Evolutionary conservation across 2,888 invertebrate species (phyloP), one percentile per base, ranked within the genome.

Genomic region (Brachynemurus nebulosus): DNA sequence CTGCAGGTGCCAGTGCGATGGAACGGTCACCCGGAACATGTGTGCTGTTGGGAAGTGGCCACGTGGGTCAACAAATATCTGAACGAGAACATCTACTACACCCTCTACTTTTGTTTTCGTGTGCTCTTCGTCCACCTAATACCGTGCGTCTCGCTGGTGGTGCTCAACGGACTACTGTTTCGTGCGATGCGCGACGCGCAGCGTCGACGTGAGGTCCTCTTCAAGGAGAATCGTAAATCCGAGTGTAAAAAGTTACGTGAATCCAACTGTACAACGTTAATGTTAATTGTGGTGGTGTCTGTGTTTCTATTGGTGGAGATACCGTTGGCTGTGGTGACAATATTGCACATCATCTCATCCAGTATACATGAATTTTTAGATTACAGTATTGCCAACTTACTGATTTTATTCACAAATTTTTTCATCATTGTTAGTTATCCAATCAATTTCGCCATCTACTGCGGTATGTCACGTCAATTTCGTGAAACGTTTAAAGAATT

Each of bases 391-490:
- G 84, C 85, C 12, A 85, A 85, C 58, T 73, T 81, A 17, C 70
- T 86, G 49, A 81, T 88, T 45, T 62, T 85, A 48, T 78, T 89
- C 58, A 88, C 88, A 9, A 93, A 93, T 67, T 90, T 93, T 66
- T 83, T 89, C 61, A 86, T 95, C 48, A 81, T 91, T 46, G 74
- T 90, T 30, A 88, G 88, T 38, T 92, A 92, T 64, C 91, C 91
- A 9, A 82, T 92, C 46, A 92, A 93, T 63, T 93, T 95, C 58
- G 92, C 90, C 47, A 91, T 93, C 51, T 95, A 95, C 59, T 93
- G 92, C 61, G 91, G 91, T 17, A 96, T 95, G 95, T 90, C 89
- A 23, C 70, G 89, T 23, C 90, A 89, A 61, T 95, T 95, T 63
- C 72, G 95, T 41, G 90, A 92, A 61, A 93, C 93, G 0, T 95